Evolutionary conservation across 2,113 vertebrate genomes (phyloP).

Genomic region (Thunnus maccoyii): DNA sequence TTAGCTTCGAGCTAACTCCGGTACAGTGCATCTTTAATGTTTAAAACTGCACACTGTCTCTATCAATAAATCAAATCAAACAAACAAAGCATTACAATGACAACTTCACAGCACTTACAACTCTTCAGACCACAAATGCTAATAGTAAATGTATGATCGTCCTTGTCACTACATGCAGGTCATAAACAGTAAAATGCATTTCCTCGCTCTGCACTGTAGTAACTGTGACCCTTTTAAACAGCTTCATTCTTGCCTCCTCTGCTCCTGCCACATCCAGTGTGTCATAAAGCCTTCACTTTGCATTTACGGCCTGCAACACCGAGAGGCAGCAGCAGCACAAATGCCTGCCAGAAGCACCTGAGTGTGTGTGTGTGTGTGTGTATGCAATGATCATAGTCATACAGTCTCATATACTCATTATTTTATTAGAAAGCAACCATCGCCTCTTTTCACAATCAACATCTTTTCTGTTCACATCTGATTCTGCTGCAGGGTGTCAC

Average conservation of each 20-base stretch:
- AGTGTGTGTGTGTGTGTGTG: conserved; percentile 27
- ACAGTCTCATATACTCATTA: conserved; percentile 16
- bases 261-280: conserved; percentile 41
- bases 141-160: conserved; percentile 35
- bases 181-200: conserved; percentile 18
- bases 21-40: too few species aligned
- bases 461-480: conserved; percentile 37
- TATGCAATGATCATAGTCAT: not conserved
- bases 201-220: not conserved
- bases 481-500: conserved; percentile 23
- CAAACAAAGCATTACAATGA: not conserved
- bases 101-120: conserved; percentile 6
- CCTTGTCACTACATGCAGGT: not conserved
- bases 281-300: conserved; percentile 61
- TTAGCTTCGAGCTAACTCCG: too few species aligned
- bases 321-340: conserved; percentile 35
- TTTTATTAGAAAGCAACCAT: conserved; percentile 26
- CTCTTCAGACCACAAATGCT: not conserved
- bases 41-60: too few species aligned
- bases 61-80: too few species aligned
- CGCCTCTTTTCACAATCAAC: not conserved
- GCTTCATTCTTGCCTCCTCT: conserved; percentile 41
- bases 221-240: conserved; percentile 46
- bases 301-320: conserved; percentile 48
- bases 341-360: conserved; percentile 38